These are phyloP conservation scores for Conistra vaccinii DNA, from an alignment of 2,888 invertebrate genomes.

Conservation along the genomic window DNA sequence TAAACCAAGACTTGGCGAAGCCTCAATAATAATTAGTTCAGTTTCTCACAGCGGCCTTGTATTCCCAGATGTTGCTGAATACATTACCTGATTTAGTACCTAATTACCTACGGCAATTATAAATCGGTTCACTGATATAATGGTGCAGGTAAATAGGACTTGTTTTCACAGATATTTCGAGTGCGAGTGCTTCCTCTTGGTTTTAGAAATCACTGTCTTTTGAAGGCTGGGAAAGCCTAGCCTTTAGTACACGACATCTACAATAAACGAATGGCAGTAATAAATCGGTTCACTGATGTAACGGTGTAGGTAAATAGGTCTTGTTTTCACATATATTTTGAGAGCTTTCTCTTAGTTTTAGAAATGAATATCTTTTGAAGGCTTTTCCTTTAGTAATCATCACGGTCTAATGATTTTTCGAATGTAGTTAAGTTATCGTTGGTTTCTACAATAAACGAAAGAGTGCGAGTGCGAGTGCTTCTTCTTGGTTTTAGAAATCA, in stretches of 20 bases:
- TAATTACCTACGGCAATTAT: conserved; percentile 16
- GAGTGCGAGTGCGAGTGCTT: no score
- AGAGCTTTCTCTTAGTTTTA: neutral
- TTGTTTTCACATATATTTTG: neutral
- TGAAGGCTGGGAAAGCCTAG: neutral
- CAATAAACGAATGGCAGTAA: neutral
- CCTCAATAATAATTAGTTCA: conserved; percentile 40
- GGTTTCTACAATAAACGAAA: no score
- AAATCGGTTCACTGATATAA: neutral
- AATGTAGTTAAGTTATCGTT: no score
- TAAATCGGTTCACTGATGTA: neutral
- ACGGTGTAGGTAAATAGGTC: neutral
- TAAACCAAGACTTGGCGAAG: conserved; percentile 28
- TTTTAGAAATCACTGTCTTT: neutral
- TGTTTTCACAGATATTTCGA: no score
- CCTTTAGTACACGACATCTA: neutral
- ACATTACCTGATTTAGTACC: conserved; percentile 30
- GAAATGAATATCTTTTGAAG: neutral
- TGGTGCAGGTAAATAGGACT: no score
- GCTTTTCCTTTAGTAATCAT: neutral
- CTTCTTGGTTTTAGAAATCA: no score
- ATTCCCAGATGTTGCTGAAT: conserved; percentile 33
- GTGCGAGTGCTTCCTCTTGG: neutral
- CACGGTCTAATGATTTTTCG: no score
- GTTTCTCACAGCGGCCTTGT: conserved; percentile 21